These are phyloP conservation scores for Perizoma flavofasciatum DNA, from an alignment of 2,888 invertebrate species.

Conservation along the genomic window DNA sequence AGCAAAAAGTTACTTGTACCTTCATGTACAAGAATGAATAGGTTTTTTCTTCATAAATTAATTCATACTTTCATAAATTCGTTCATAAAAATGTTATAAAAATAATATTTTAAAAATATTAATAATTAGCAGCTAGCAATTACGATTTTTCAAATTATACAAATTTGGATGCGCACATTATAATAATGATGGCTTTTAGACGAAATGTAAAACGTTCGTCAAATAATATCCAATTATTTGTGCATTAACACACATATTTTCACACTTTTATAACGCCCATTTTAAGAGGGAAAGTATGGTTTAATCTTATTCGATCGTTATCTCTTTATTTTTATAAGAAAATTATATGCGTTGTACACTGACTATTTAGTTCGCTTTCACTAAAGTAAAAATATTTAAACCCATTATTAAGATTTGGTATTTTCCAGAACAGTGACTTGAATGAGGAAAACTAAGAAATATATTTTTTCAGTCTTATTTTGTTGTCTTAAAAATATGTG, in stretches of 20 bases:
- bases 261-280: conserved; percentile 41
- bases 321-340: conserved; percentile 28
- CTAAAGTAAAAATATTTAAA: conserved; percentile 9
- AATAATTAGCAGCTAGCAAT: too few relatives aligned
- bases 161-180: conserved; percentile 41
- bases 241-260: conserved; percentile 50
- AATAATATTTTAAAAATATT: too few relatives aligned
- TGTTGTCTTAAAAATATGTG: too few relatives aligned
- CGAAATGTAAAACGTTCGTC: too few relatives aligned
- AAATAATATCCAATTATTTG: conserved; percentile 53
- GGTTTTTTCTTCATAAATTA: too few relatives aligned
- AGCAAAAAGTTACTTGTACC: too few relatives aligned
- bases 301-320: conserved; percentile 18
- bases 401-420: background rate
- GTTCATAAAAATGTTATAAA: too few relatives aligned
- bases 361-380: conserved; percentile 27
- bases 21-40: too few relatives aligned
- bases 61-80: too few relatives aligned
- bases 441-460: too few relatives aligned
- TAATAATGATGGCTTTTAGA: conserved; percentile 36
- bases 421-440: too few relatives aligned
- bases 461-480: too few relatives aligned
- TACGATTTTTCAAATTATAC: conserved; percentile 30
- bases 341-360: conserved; percentile 28
- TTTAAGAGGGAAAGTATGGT: conserved; percentile 48